Conservation (phyloP, 1,140 invertebrate species). For the Trichonephila inaurata region DNA sequence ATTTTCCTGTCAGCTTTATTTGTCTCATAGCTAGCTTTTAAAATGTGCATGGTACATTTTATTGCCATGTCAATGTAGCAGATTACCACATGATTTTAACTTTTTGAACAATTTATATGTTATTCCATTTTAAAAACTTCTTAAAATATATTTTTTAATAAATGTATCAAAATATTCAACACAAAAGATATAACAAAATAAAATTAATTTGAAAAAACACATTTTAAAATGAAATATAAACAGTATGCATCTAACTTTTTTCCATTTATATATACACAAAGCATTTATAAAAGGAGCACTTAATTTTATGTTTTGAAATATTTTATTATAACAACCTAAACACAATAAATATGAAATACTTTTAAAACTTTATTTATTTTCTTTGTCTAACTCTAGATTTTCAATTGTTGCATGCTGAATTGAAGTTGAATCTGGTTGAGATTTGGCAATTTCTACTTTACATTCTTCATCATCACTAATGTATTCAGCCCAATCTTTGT, state of each 20-base stretch:
- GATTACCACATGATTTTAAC: too few relatives aligned
- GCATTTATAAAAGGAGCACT: not conserved
- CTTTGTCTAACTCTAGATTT: not conserved
- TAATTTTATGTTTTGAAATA: not conserved
- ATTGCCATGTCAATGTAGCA: too few relatives aligned
- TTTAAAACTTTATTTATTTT: slow-evolving; percentile 3
- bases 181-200: too few relatives aligned
- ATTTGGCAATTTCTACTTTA: not conserved
- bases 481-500: slow-evolving; percentile 81
- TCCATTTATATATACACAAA: not conserved
- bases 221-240: not conserved
- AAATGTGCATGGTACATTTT: too few relatives aligned
- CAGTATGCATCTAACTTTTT: not conserved
- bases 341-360: slow-evolving; percentile 36
- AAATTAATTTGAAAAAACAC: not conserved
- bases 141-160: too few relatives aligned
- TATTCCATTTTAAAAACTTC: too few relatives aligned
- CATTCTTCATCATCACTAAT: slow-evolving; percentile 84
- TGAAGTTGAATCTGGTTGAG: not conserved
- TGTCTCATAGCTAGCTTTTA: too few relatives aligned
- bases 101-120: too few relatives aligned
- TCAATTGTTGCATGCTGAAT: not conserved
- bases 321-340: slow-evolving; percentile 31
- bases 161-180: too few relatives aligned
- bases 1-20: too few relatives aligned